phyloP scores from a whole-genome alignment of 2,888 invertebrate species.

The Apantesis nais region DNA sequence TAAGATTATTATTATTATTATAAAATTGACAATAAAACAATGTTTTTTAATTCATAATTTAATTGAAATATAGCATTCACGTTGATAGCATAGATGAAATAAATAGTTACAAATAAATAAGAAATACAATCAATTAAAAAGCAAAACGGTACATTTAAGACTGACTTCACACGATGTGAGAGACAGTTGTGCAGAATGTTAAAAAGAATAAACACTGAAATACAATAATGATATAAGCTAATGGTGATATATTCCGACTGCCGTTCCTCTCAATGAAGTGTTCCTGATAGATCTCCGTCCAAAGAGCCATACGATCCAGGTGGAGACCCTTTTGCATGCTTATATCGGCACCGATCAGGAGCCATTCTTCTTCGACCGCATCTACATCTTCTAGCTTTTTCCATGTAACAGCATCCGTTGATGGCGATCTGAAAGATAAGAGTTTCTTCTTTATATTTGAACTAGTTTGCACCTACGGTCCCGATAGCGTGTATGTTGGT shows the following conservation, averaged over 20 bases:
- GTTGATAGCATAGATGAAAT: slow-evolving; percentile 49
- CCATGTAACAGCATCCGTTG: slow-evolving; percentile 56
- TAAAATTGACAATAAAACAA: neutral
- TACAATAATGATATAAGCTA: slow-evolving; percentile 36
- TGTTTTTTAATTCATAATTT: slow-evolving; percentile 22
- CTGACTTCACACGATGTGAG: slow-evolving; percentile 29
- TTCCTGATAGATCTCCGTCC: slow-evolving; percentile 67
- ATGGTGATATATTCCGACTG: slow-evolving; percentile 22
- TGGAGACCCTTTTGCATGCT: slow-evolving; percentile 55
- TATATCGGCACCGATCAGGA: slow-evolving; percentile 55
- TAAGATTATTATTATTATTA: no score
- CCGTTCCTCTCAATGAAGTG: slow-evolving; percentile 64
- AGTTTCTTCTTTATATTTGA: neutral
- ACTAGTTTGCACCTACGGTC: no score
- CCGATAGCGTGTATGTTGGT: no score
- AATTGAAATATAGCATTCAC: slow-evolving; percentile 49
- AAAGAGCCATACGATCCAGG: slow-evolving; percentile 58
- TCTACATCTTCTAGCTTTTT: slow-evolving; percentile 43
- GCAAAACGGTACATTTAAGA: neutral
- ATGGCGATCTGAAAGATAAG: slow-evolving; percentile 59
- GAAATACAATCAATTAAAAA: neutral
- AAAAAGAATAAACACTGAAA: slow-evolving; percentile 42
- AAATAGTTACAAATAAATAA: slow-evolving; percentile 13
- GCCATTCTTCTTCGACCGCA: slow-evolving; percentile 58
- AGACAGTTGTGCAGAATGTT: slow-evolving; percentile 35